Conservation (phyloP, 2,888 invertebrate genomes). For the Apamea crenata region DNA sequence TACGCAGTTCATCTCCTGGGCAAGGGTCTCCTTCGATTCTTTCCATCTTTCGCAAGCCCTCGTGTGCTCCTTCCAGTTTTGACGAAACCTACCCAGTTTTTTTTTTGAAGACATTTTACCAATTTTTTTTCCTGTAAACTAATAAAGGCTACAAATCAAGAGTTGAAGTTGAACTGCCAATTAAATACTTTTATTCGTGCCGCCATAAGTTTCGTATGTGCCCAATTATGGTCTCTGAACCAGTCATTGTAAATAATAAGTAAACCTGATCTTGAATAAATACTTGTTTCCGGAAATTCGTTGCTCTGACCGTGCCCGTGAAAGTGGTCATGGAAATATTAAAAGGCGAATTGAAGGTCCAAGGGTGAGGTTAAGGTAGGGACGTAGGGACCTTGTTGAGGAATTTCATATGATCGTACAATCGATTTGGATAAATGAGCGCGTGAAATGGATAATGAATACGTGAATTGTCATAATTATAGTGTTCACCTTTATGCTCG, state of each 20-base stretch:
- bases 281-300: slow-evolving; percentile 39
- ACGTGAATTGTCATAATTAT: background rate
- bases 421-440: background rate
- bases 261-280: slow-evolving; percentile 31
- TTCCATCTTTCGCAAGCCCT: background rate
- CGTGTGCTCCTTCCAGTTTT: background rate
- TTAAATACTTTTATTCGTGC: background rate
- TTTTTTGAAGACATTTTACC: background rate
- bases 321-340: slow-evolving; percentile 34
- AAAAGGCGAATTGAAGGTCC: slow-evolving; percentile 22
- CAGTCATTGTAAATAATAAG: slow-evolving; percentile 28
- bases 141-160: background rate
- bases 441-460: background rate
- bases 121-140: background rate
- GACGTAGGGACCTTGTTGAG: background rate
- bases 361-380: background rate
- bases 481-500: background rate
- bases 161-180: too few relatives aligned
- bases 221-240: slow-evolving; percentile 17
- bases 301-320: slow-evolving; percentile 34
- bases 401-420: background rate
- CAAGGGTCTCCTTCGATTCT: background rate
- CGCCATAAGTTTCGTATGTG: background rate
- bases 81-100: background rate
- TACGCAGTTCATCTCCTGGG: background rate